These are phyloP conservation scores for Drosophila subpulchrella DNA, from an alignment of 1,140 invertebrate species.

Conservation along the genomic window DNA sequence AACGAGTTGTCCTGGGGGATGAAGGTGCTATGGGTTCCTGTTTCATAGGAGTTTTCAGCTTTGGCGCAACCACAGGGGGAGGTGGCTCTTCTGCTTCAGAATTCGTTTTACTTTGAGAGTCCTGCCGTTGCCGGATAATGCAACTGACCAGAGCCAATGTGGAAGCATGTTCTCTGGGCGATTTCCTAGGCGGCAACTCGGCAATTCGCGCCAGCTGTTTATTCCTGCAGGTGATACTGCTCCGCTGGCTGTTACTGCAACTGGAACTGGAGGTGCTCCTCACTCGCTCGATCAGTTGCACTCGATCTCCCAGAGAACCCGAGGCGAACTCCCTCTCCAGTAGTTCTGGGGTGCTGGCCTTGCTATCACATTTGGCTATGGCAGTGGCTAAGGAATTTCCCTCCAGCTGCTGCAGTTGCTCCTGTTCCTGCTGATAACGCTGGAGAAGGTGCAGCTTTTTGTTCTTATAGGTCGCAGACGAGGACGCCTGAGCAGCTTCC, in stretches of 20 bases:
- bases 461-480: conserved; percentile 66
- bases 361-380: conserved; percentile 76
- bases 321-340: conserved; percentile 65
- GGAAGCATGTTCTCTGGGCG: conserved; percentile 93
- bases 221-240: conserved; percentile 62
- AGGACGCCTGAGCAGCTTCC: conserved; percentile 31
- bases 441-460: conserved; percentile 76
- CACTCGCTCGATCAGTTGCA: conserved; percentile 57
- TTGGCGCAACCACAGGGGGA: conserved; percentile 2
- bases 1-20: conserved; percentile 62
- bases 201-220: conserved; percentile 79
- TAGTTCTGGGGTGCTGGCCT: conserved; percentile 75
- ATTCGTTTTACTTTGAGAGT: conserved; percentile 78
- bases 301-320: conserved; percentile 42
- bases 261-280: conserved; percentile 67
- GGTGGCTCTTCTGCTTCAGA: conserved; percentile 72
- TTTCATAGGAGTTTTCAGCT: conserved; percentile 49
- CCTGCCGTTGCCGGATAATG: conserved; percentile 86
- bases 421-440: conserved; percentile 76
- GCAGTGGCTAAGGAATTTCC: conserved; percentile 34
- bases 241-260: conserved; percentile 64
- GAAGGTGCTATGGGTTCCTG: conserved; percentile 38
- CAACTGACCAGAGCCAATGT: conserved; percentile 92
- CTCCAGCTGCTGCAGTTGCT: conserved; percentile 49
- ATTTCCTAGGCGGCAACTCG: conserved; percentile 90